Conservation (phyloP, 2,113 vertebrate genomes). For the Indicator maculatus region DNA sequence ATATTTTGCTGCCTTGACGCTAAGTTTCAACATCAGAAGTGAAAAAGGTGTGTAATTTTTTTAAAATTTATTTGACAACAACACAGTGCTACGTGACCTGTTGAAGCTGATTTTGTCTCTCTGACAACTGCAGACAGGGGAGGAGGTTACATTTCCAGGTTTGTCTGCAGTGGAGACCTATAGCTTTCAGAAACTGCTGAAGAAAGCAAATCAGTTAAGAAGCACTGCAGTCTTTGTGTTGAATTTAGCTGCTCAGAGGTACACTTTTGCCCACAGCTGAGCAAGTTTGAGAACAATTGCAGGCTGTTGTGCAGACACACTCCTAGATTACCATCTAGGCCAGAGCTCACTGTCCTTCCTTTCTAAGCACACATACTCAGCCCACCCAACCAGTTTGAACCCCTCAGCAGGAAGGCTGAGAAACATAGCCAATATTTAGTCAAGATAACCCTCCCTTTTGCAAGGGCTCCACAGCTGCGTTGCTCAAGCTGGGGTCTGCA, state of each 20-base stretch:
- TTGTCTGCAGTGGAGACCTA: not conserved
- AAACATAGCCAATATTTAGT: constrained; percentile 28
- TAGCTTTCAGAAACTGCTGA: not conserved
- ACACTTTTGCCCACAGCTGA: not conserved
- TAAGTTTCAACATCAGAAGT: not conserved
- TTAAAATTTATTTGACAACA: not conserved
- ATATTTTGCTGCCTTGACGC: not conserved
- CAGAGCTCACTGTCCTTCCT: not conserved
- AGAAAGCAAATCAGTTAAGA: not conserved
- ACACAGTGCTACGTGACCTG: not conserved
- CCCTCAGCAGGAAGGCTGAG: not conserved
- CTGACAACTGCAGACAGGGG: not conserved
- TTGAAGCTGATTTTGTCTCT: not conserved
- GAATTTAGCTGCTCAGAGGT: not conserved
- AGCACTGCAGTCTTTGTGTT: not conserved
- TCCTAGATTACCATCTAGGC: not conserved
- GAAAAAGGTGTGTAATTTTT: not conserved
- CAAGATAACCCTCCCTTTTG: constrained; percentile 15
- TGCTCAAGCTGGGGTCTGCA: not conserved
- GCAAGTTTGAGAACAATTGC: not conserved
- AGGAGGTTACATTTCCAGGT: not conserved
- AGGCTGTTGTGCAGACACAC: not conserved
- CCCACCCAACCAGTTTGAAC: not conserved
- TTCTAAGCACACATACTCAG: not conserved
- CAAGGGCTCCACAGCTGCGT: not conserved